These are phyloP conservation scores for Ochropleura plecta DNA, from an alignment of 2,888 invertebrate genomes.

Conservation along the genomic window DNA sequence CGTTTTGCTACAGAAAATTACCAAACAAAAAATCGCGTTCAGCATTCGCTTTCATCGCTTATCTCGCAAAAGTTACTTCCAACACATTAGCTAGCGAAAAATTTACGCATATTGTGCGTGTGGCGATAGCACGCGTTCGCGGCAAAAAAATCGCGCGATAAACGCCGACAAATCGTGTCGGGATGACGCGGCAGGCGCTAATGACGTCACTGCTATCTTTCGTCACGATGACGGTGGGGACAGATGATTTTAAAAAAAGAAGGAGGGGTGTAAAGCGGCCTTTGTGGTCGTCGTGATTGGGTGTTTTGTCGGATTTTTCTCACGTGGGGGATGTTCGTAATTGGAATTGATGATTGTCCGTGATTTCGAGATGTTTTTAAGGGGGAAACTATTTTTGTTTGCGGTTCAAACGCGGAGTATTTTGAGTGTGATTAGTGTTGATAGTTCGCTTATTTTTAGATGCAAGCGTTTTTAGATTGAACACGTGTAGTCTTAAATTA, in stretches of 20 bases:
- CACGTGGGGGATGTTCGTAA: slow-evolving; percentile 85
- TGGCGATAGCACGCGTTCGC: slow-evolving; percentile 82
- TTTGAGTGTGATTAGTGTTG: slow-evolving; percentile 65
- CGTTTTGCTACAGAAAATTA: slow-evolving; percentile 67
- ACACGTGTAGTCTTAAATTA: slow-evolving; percentile 69
- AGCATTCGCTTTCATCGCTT: slow-evolving; percentile 84
- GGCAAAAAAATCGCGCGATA: slow-evolving; percentile 85
- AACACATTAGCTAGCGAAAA: slow-evolving; percentile 86
- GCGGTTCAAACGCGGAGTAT: slow-evolving; percentile 62
- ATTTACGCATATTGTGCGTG: slow-evolving; percentile 88
- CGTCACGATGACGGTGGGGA: slow-evolving; percentile 81
- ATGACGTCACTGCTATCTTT: slow-evolving; percentile 87
- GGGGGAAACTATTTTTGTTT: slow-evolving; percentile 69
- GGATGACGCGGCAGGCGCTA: slow-evolving; percentile 85
- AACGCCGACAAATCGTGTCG: slow-evolving; percentile 89
- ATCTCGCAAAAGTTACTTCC: slow-evolving; percentile 86
- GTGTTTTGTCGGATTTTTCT: slow-evolving; percentile 87
- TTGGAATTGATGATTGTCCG: slow-evolving; percentile 88
- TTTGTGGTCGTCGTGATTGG: slow-evolving; percentile 84
- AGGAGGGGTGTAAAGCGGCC: slow-evolving; percentile 72
- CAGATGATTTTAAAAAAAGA: slow-evolving; percentile 80
- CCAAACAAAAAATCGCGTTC: slow-evolving; percentile 74
- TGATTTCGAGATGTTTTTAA: slow-evolving; percentile 70
- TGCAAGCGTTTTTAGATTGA: slow-evolving; percentile 66
- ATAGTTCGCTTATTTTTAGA: slow-evolving; percentile 66